phyloP scores from a whole-genome alignment of 2,113 vertebrate genomes.

The Dicrurus megarhynchus region DNA sequence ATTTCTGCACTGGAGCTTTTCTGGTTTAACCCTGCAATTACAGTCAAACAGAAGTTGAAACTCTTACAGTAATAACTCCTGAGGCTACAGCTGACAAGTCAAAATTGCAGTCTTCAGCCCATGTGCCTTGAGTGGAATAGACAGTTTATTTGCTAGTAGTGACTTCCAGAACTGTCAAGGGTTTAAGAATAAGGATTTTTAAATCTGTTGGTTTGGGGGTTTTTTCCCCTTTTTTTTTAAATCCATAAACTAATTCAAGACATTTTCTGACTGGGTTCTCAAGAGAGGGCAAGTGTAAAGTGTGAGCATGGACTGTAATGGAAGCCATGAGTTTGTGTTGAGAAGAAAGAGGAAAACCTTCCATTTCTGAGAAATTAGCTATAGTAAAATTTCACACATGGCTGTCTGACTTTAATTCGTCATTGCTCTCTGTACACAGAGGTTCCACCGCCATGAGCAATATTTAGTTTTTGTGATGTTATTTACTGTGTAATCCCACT shows the following conservation, averaged over 20 bases:
- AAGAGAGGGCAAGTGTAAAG: not conserved
- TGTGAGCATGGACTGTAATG: not conserved
- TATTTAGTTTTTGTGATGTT: not conserved
- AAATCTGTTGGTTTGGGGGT: not conserved
- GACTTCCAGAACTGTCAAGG: not conserved
- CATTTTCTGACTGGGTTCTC: not conserved
- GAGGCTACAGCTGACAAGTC: not conserved
- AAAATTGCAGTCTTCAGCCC: not conserved
- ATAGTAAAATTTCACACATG: not conserved
- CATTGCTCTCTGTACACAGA: not conserved
- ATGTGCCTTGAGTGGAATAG: not conserved
- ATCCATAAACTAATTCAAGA: not conserved
- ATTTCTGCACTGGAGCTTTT: not conserved
- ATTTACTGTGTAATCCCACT: not conserved
- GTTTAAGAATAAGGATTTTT: not conserved
- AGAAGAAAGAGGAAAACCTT: not conserved
- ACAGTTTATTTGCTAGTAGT: not conserved
- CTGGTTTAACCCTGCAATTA: not conserved
- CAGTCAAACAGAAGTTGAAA: not conserved
- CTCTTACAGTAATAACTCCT: not conserved
- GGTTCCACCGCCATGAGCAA: not conserved
- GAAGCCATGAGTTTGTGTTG: not conserved
- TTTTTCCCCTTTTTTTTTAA: rapidly evolving
- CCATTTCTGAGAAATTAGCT: not conserved
- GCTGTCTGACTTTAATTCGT: not conserved